These are phyloP conservation scores for Crepidodera aurea DNA, from an alignment of 2,888 invertebrate species.

Conservation along the genomic window DNA sequence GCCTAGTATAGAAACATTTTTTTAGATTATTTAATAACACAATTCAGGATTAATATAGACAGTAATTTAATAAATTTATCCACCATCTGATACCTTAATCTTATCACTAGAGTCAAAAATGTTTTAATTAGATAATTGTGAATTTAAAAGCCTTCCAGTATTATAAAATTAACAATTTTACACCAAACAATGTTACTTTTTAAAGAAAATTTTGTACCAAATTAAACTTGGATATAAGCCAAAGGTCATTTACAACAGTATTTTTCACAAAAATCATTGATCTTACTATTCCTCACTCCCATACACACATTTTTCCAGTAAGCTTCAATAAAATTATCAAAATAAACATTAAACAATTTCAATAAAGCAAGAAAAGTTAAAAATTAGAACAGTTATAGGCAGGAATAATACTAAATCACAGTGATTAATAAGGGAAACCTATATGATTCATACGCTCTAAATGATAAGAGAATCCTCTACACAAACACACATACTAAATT, in stretches of 20 bases:
- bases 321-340: background rate
- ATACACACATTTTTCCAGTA: background rate
- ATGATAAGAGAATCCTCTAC: background rate
- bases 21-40: too few relatives aligned
- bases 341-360: background rate
- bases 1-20: too few relatives aligned
- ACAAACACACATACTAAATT: background rate
- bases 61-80: too few relatives aligned
- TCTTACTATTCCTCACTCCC: background rate
- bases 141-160: too few relatives aligned
- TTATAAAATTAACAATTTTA: too few relatives aligned
- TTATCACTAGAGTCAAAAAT: too few relatives aligned
- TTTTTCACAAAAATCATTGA: background rate
- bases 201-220: background rate
- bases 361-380: background rate
- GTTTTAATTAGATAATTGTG: too few relatives aligned
- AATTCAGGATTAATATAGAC: too few relatives aligned
- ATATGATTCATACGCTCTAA: slow-evolving; percentile 8
- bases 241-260: background rate
- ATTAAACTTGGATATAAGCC: background rate
- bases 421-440: background rate
- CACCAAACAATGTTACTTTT: too few relatives aligned
- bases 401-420: background rate
- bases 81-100: too few relatives aligned
- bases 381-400: background rate